These are phyloP conservation scores for Iphiclides podalirius DNA, from an alignment of 2,888 invertebrate species.

Conservation along the genomic window DNA sequence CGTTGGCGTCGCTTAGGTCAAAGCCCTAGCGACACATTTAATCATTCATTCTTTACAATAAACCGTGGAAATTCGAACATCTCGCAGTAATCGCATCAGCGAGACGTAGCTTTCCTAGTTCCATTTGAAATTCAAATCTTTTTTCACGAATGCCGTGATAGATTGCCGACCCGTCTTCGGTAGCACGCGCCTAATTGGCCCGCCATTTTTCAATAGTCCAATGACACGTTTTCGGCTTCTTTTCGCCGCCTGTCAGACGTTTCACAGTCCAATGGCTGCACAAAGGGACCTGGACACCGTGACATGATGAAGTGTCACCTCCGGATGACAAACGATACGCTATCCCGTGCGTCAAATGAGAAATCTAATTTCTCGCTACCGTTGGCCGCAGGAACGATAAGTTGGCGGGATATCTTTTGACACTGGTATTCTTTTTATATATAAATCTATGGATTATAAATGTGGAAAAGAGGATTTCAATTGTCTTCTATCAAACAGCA, in stretches of 20 bases:
- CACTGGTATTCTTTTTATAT: constrained; percentile 10
- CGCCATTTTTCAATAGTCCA: constrained; percentile 35
- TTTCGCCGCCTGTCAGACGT: constrained; percentile 49
- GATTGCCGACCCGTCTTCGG: constrained; percentile 16
- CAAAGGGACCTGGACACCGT: constrained; percentile 61
- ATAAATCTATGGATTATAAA: too few species aligned
- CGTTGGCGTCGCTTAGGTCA: constrained; percentile 11
- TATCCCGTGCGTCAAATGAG: constrained; percentile 63
- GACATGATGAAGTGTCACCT: constrained; percentile 73
- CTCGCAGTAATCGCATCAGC: constrained; percentile 1
- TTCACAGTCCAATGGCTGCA: constrained; percentile 55
- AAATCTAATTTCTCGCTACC: constrained; percentile 73
- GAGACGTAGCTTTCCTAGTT: constrained; percentile 8
- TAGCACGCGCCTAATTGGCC: constrained; percentile 32
- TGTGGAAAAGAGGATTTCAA: too few species aligned
- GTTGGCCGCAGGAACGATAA: constrained; percentile 46
- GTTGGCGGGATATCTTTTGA: constrained; percentile 21
- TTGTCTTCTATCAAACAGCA: too few species aligned
- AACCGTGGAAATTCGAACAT: constrained; percentile 18
- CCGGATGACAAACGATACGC: constrained; percentile 65
- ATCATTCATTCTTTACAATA: constrained; percentile 3
- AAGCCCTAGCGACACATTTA: constrained; percentile 8
- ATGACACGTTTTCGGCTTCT: constrained; percentile 32
- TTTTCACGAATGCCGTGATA: constrained; percentile 26
- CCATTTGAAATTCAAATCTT: constrained; percentile 23